Conservation (phyloP, 2,113 vertebrate genomes). For the Rallus limicola region DNA sequence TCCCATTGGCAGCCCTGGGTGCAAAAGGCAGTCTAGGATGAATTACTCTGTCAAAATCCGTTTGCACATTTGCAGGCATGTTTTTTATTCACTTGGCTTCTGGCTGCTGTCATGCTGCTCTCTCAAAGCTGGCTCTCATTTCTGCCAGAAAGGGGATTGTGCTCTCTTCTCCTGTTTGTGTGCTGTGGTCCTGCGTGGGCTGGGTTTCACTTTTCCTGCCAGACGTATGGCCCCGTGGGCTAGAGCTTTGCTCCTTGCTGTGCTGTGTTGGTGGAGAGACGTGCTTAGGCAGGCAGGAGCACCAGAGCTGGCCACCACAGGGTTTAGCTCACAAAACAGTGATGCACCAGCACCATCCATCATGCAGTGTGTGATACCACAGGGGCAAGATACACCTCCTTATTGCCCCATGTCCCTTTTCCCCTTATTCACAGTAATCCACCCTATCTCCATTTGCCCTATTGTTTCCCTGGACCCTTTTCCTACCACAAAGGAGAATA, state of each 20-base stretch:
- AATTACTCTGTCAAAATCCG: neutral
- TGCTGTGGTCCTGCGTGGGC: neutral
- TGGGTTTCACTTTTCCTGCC: neutral
- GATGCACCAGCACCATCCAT: neutral
- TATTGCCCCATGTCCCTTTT: neutral
- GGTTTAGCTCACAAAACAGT: neutral
- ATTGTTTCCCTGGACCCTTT: neutral
- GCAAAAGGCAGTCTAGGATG: neutral
- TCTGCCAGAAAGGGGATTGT: neutral
- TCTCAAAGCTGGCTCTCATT: neutral
- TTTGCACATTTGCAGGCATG: neutral
- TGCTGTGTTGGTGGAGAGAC: accelerated
- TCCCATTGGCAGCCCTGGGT: neutral
- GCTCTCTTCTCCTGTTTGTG: accelerated
- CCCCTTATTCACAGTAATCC: neutral
- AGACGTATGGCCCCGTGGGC: accelerated
- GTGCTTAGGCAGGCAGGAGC: neutral
- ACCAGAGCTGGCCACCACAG: neutral
- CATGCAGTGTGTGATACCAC: neutral
- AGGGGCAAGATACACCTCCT: neutral
- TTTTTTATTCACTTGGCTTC: neutral
- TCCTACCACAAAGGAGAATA: neutral
- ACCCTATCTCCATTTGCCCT: neutral
- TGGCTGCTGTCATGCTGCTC: neutral
- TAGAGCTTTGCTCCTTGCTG: neutral